phyloP scores from a whole-genome alignment of 1,140 invertebrate genomes.

The Coelopa frigida region DNA sequence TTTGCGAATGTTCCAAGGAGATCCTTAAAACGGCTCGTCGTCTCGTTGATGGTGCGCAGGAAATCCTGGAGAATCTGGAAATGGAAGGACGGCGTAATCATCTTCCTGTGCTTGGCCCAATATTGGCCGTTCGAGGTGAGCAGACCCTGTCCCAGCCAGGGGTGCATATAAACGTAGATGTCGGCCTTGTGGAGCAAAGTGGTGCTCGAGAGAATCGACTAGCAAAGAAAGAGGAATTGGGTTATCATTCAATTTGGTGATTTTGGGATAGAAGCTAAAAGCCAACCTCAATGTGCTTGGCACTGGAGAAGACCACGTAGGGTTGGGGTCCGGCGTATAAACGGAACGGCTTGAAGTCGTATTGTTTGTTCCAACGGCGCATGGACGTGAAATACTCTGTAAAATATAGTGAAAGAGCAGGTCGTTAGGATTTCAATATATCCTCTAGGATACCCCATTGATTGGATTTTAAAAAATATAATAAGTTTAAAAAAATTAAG shows the following conservation, averaged over 20 bases:
- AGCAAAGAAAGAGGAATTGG: background rate
- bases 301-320: constrained; percentile 2
- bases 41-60: constrained; percentile 61
- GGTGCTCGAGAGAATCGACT: constrained; percentile 26
- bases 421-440: no score
- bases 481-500: no score
- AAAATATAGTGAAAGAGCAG: no score
- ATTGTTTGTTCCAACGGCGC: no score
- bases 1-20: constrained; percentile 30
- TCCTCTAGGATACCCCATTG: no score
- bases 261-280: background rate
- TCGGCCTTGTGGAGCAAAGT: constrained; percentile 32
- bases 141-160: constrained; percentile 45
- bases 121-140: constrained; percentile 36
- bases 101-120: constrained; percentile 39
- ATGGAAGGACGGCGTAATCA: constrained; percentile 76
- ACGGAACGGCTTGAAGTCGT: no score
- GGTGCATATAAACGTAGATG: constrained; percentile 42
- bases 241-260: background rate
- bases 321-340: no score
- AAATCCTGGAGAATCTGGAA: constrained; percentile 74
- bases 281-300: constrained; percentile 6
- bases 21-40: constrained; percentile 54
- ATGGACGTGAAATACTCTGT: no score
- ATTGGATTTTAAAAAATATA: no score